These are phyloP conservation scores for Amphimedon queenslandica DNA, from an alignment of 37 sponge, comb jelly and placozoan species.

Conservation along the genomic window DNA sequence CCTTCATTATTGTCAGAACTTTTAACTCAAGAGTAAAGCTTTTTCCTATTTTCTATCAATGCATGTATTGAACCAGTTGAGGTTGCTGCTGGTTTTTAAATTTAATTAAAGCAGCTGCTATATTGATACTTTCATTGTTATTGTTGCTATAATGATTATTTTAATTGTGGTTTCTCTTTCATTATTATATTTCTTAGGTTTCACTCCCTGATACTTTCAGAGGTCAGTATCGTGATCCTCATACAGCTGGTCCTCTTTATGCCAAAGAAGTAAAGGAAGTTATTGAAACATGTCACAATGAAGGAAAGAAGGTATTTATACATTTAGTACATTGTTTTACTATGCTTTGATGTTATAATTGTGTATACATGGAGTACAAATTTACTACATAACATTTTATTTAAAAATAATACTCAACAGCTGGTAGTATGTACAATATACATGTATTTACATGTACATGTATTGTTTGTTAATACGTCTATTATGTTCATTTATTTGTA, in stretches of 20 bases:
- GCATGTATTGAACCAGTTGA: too few relatives aligned
- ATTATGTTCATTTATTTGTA: too few relatives aligned
- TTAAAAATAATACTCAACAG: too few relatives aligned
- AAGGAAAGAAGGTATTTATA: constrained; percentile 26
- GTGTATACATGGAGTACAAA: neutral
- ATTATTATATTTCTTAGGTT: constrained; percentile 12
- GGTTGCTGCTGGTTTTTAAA: too few relatives aligned
- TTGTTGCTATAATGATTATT: neutral
- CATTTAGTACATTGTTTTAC: neutral
- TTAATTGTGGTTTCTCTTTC: neutral
- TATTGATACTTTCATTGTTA: too few relatives aligned
- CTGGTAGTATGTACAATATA: too few relatives aligned
- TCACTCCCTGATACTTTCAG: constrained; percentile 62
- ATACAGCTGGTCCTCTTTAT: constrained; percentile 60
- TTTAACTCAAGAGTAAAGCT: too few relatives aligned
- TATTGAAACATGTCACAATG: constrained; percentile 22
- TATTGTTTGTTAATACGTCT: too few relatives aligned
- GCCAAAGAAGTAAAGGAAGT: constrained; percentile 34
- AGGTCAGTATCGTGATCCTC: constrained; percentile 45
- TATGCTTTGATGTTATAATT: neutral
- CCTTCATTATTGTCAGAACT: too few relatives aligned
- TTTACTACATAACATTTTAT: neutral
- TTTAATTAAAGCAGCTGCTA: too few relatives aligned
- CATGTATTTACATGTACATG: too few relatives aligned
- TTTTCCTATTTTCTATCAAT: too few relatives aligned